A percentile compares a stretch with the other conserved stretches of the same genome.
phyloP scores from a whole-genome alignment of 1,140 invertebrate genomes.

The Diprion similis region DNA sequence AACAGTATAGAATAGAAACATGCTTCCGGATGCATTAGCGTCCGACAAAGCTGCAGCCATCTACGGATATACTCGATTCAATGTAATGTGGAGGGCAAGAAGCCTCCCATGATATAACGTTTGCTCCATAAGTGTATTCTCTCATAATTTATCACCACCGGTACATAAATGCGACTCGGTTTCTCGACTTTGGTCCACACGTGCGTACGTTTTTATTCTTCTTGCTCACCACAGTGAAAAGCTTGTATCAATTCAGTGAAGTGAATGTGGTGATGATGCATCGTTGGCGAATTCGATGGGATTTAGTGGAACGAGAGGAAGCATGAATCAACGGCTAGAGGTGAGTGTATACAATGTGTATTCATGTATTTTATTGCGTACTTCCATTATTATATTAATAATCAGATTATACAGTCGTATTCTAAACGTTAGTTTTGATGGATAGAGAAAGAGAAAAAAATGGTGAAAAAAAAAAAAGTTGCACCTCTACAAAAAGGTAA shows the following conservation, averaged over 20 bases:
- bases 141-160: background rate
- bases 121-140: background rate
- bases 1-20: background rate
- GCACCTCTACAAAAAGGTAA: slow-evolving; percentile 2
- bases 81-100: background rate
- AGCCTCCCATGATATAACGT: background rate
- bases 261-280: background rate
- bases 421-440: slow-evolving; percentile 55
- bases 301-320: background rate
- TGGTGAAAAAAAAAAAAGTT: background rate
- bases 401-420: slow-evolving; percentile 51
- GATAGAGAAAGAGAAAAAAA: slow-evolving; percentile 26
- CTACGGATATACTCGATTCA: background rate
- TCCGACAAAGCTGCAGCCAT: background rate
- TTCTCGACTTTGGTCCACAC: too few species aligned
- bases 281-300: background rate
- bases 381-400: slow-evolving; percentile 45
- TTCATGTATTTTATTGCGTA: slow-evolving; percentile 9
- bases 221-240: background rate
- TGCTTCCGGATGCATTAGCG: slow-evolving; percentile 1
- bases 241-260: background rate
- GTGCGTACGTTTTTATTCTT: too few species aligned
- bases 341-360: background rate
- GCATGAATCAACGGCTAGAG: background rate
- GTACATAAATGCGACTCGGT: background rate